Conservation (phyloP, 2,113 vertebrate genomes). For the Cnemophilus loriae region DNA sequence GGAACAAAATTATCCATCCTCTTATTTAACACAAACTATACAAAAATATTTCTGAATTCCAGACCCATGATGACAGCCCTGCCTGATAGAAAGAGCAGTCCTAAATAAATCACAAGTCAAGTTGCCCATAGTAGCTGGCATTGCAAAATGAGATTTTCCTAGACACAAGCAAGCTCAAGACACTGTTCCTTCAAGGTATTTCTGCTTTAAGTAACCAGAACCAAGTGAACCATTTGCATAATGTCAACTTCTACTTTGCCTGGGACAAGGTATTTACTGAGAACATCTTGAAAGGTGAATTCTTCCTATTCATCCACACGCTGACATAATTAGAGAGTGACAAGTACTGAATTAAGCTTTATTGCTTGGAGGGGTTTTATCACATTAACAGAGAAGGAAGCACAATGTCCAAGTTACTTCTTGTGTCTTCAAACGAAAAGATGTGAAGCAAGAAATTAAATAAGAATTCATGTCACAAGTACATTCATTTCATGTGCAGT, state of each 20-base stretch:
- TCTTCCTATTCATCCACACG: neutral
- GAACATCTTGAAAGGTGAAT: neutral
- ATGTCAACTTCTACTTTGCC: neutral
- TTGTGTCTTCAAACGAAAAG: neutral
- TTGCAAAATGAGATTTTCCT: neutral
- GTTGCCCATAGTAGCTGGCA: neutral
- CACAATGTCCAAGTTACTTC: neutral
- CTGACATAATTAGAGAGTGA: neutral
- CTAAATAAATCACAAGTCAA: neutral
- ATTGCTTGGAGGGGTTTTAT: neutral
- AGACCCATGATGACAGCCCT: neutral
- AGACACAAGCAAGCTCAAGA: neutral
- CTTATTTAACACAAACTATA: neutral
- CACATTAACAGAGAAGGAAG: neutral
- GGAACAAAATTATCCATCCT: neutral
- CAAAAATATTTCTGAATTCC: neutral
- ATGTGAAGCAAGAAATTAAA: neutral
- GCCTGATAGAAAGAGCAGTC: neutral
- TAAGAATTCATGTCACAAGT: neutral
- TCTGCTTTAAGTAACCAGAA: neutral
- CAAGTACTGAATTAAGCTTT: neutral
- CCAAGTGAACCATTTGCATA: neutral
- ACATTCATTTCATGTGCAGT: neutral
- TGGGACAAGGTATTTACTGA: neutral
- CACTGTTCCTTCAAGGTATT: neutral